Conservation (phyloP, 2,797 vertebrate species). For the Lagocephalus sceleratus region DNA sequence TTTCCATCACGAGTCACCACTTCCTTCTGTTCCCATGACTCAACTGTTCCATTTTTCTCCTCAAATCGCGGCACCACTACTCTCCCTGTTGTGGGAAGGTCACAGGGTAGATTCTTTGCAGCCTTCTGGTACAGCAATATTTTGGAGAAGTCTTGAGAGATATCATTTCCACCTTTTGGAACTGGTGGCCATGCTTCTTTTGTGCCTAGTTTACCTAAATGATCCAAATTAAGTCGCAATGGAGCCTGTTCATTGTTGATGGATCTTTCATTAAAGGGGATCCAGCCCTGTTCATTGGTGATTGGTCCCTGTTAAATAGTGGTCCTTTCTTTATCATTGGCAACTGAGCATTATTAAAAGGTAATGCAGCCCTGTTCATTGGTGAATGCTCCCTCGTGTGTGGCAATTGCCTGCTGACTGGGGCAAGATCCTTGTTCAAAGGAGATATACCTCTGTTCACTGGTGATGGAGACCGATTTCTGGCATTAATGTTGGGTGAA, state of each 20-base stretch:
- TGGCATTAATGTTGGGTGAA: not conserved
- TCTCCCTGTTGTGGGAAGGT: slow-evolving; percentile 60
- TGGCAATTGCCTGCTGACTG: slow-evolving; percentile 2
- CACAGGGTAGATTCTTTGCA: slow-evolving; percentile 50
- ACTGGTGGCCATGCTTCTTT: too few species aligned
- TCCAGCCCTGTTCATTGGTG: not conserved
- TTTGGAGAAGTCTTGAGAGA: slow-evolving; percentile 36
- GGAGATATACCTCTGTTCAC: slow-evolving; percentile 12
- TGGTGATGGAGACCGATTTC: slow-evolving; percentile 38
- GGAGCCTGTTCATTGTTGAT: not conserved
- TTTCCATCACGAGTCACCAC: slow-evolving; percentile 64
- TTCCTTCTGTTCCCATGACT: slow-evolving; percentile 62
- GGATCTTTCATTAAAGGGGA: not conserved
- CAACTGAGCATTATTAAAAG: not conserved
- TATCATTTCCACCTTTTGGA: not conserved
- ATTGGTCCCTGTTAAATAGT: not conserved
- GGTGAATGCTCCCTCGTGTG: not conserved
- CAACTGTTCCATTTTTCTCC: slow-evolving; percentile 51
- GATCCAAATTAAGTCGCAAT: not conserved
- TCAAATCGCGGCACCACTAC: slow-evolving; percentile 56
- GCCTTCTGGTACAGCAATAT: slow-evolving; percentile 46
- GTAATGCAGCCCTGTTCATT: not conserved
- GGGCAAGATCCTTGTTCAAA: not conserved
- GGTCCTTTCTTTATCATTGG: slow-evolving; percentile 4
- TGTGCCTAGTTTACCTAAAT: not conserved